phyloP scores from a whole-genome alignment of 37 sponge, comb jelly and placozoan genomes.

The Amphimedon queenslandica region DNA sequence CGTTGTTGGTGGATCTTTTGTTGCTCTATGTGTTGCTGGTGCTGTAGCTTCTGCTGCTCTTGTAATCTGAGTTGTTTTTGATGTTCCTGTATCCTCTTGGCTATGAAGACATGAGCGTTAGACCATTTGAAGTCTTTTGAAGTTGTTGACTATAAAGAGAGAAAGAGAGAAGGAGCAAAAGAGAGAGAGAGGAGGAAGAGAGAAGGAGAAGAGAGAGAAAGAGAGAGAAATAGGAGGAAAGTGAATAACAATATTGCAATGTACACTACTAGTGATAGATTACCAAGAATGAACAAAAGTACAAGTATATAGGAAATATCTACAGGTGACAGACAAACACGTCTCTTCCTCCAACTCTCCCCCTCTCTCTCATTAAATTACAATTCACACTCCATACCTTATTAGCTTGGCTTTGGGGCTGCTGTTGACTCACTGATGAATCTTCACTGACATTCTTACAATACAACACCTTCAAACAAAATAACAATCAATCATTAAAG shows the following conservation, averaged over 20 bases:
- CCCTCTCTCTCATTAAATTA: no score
- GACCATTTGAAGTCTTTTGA: constrained; percentile 59
- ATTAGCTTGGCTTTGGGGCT: no score
- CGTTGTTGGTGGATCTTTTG: background rate
- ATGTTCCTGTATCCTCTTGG: constrained; percentile 44
- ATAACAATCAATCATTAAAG: no score
- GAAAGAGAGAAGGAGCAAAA: constrained; percentile 25
- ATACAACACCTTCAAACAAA: no score
- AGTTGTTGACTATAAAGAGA: constrained; percentile 1
- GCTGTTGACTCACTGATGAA: no score
- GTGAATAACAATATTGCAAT: background rate
- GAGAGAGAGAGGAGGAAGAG: constrained; percentile 38
- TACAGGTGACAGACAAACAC: no score
- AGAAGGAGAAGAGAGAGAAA: constrained; percentile 6
- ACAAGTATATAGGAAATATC: no score
- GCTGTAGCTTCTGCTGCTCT: constrained; percentile 9
- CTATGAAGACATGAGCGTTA: constrained; percentile 51
- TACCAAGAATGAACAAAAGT: no score
- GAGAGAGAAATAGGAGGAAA: constrained; percentile 11
- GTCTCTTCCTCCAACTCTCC: no score
- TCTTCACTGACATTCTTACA: no score
- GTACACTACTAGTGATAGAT: no score
- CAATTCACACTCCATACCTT: no score
- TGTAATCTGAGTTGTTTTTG: background rate
- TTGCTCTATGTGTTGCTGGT: constrained; percentile 8